These are phyloP conservation scores for Hydrolagus colliei DNA, from an alignment of 2,797 vertebrate genomes.

Conservation along the genomic window DNA sequence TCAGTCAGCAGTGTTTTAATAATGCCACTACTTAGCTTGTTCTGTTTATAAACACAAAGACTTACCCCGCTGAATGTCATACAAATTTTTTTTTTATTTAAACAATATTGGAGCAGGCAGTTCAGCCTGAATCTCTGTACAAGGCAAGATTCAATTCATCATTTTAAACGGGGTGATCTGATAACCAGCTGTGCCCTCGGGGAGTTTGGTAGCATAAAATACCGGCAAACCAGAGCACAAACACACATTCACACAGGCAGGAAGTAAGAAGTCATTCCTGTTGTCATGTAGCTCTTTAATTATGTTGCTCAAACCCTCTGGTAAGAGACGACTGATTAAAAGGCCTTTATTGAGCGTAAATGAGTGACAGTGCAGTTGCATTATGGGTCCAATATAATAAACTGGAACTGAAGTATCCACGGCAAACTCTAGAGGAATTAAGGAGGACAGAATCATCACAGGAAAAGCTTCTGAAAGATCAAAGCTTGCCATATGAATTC, in stretches of 20 bases:
- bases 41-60: not conserved
- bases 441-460: constrained; percentile 14
- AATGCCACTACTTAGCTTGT: not conserved
- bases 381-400: constrained; percentile 13
- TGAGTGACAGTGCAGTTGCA: constrained; percentile 21
- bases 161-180: not conserved
- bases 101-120: not conserved
- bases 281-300: constrained; percentile 33
- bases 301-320: constrained; percentile 31
- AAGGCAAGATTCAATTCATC: not conserved
- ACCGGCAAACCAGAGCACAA: constrained; percentile 2
- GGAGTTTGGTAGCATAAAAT: not conserved
- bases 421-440: not conserved
- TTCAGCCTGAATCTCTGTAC: not conserved
- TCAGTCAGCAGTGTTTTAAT: not conserved
- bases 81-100: constrained; percentile 4
- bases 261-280: constrained; percentile 26
- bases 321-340: constrained; percentile 28
- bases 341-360: not conserved
- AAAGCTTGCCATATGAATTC: constrained; percentile 10
- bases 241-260: constrained; percentile 17
- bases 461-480: constrained; percentile 12
- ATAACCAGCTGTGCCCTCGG: constrained; percentile 27
- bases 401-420: constrained; percentile 2
- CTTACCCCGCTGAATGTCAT: not conserved